Evolutionary conservation across 2,113 vertebrate genomes (phyloP).

Genomic region (Psilopogon haemacephalus): DNA sequence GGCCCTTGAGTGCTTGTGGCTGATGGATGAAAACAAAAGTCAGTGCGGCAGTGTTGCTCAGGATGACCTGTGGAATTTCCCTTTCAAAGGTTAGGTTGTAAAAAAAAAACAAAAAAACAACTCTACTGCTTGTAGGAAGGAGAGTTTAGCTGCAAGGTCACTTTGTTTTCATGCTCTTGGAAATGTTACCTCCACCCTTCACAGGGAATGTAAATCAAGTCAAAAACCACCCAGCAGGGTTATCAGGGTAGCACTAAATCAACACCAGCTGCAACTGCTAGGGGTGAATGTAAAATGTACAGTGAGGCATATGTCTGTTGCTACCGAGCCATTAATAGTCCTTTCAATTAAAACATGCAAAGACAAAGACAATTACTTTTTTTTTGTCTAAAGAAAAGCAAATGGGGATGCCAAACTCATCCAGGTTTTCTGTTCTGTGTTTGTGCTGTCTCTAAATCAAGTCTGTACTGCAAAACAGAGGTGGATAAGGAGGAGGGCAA

Average conservation of each 20-base stretch:
- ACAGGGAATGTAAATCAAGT: slow-evolving; percentile 58
- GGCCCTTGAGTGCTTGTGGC: neutral
- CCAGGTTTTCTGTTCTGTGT: neutral
- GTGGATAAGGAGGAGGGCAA: neutral
- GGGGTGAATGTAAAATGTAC: slow-evolving; percentile 43
- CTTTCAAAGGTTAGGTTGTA: slow-evolving; percentile 19
- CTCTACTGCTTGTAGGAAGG: neutral
- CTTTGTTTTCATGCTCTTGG: slow-evolving; percentile 37
- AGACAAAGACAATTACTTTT: neutral
- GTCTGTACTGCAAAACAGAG: neutral
- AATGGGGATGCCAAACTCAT: neutral
- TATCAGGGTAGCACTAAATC: slow-evolving; percentile 66
- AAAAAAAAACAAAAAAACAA: neutral
- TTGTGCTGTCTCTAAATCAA: neutral
- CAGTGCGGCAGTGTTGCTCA: neutral
- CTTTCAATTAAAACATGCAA: slow-evolving; percentile 41
- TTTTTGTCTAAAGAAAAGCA: neutral
- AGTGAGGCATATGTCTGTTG: slow-evolving; percentile 38
- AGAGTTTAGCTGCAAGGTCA: slow-evolving; percentile 54
- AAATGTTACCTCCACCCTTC: slow-evolving; percentile 53
- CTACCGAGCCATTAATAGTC: neutral
- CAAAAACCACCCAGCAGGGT: slow-evolving; percentile 57
- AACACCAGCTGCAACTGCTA: slow-evolving; percentile 47
- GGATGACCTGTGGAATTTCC: neutral
- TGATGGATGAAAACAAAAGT: neutral